Evolutionary conservation across 2,113 vertebrate genomes (phyloP).

Genomic region (Peromyscus leucopus): DNA sequence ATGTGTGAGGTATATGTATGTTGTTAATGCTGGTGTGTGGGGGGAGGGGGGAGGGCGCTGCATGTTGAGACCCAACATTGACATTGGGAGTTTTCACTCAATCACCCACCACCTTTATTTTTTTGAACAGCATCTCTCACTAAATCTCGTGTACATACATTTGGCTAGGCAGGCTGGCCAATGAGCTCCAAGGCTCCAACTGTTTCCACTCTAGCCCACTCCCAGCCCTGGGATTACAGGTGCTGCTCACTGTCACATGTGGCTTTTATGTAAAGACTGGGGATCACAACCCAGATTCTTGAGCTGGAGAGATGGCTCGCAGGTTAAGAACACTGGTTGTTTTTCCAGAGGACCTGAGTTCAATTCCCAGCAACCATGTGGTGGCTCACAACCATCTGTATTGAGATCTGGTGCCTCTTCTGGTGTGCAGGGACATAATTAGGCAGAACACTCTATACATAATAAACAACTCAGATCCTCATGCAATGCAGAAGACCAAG

Average conservation of each 20-base stretch:
- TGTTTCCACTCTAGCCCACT: neutral
- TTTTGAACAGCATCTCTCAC: neutral
- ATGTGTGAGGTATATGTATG: neutral
- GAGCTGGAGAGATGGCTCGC: too few relatives aligned
- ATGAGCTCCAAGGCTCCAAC: neutral
- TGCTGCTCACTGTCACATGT: neutral
- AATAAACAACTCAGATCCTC: neutral
- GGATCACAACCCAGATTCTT: neutral
- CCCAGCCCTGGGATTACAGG: neutral
- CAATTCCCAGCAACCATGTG: too few relatives aligned
- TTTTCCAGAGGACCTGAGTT: too few relatives aligned
- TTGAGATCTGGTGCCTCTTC: too few relatives aligned
- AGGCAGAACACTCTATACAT: too few relatives aligned
- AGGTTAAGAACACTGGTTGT: too few relatives aligned
- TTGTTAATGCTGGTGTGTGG: neutral
- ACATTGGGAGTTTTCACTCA: neutral
- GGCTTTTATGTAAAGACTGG: neutral
- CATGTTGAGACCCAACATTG: neutral
- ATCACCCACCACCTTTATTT: neutral
- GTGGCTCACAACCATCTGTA: too few relatives aligned
- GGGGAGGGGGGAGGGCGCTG: too few relatives aligned
- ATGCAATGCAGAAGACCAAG: neutral
- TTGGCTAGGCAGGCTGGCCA: neutral
- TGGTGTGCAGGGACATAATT: too few relatives aligned
- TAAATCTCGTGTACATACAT: neutral